phyloP scores from a whole-genome alignment of 2,797 vertebrate species.

The Sylvia borin region DNA sequence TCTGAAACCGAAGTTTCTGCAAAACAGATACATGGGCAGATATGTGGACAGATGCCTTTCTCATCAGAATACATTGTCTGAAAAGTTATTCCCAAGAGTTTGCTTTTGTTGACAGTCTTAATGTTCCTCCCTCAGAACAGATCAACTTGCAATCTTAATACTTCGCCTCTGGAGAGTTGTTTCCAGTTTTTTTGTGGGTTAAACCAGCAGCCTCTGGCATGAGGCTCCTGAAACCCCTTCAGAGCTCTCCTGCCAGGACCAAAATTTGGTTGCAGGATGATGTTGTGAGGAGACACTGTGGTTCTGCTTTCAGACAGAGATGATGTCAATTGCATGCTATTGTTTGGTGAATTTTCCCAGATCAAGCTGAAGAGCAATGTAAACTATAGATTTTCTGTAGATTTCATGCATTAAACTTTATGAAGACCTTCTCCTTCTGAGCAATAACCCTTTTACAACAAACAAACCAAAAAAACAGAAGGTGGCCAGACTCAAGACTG shows the following conservation, averaged over 20 bases:
- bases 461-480: background rate
- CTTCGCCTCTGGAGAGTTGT: background rate
- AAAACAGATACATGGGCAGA: background rate
- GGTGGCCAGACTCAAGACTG: background rate
- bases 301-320: background rate
- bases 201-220: background rate
- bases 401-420: background rate
- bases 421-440: background rate
- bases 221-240: background rate
- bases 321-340: background rate
- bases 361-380: background rate
- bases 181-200: background rate
- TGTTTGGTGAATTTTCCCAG: background rate
- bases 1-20: background rate
- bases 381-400: constrained; percentile 4
- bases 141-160: background rate
- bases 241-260: background rate
- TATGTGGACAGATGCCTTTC: constrained; percentile 12
- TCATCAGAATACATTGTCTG: constrained; percentile 1
- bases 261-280: background rate
- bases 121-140: background rate
- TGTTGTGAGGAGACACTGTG: background rate
- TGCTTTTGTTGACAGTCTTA: background rate
- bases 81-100: background rate
- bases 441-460: background rate